Conservation (phyloP, 2,888 invertebrate genomes). For the Sphinx pinastri region DNA sequence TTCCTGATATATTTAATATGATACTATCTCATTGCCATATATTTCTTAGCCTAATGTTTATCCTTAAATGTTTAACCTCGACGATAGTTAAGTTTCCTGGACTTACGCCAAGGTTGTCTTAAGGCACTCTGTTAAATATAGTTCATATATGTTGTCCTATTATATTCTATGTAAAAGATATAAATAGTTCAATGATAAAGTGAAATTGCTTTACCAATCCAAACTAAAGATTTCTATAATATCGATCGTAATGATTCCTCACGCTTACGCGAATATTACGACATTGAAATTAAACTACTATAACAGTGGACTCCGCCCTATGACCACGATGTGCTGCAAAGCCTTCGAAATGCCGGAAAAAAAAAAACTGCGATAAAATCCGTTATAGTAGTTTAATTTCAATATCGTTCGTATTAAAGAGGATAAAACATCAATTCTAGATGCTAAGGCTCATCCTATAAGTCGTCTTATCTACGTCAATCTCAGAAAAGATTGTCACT, state of each 20-base stretch:
- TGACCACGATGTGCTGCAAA: no score
- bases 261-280: no score
- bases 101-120: constrained; percentile 9
- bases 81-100: constrained; percentile 18
- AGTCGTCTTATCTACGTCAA: neutral
- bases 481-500: constrained; percentile 46
- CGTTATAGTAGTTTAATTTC: no score
- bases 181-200: no score
- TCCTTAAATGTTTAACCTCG: constrained; percentile 21
- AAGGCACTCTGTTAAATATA: neutral
- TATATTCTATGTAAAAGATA: no score
- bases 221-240: no score
- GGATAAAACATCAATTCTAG: neutral
- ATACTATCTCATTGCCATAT: constrained; percentile 16
- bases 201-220: no score
- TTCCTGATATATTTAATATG: constrained; percentile 14
- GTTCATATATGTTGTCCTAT: neutral
- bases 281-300: no score
- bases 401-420: neutral
- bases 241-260: no score
- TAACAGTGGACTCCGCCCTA: no score
- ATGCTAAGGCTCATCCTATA: constrained; percentile 3
- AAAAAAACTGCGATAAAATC: no score
- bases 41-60: constrained; percentile 16
- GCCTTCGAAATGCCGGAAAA: no score